A percentile compares a stretch with the other conserved stretches of the same genome.
These are phyloP conservation scores for Drosophila pandora DNA, from an alignment of 1,140 invertebrate species.

Conservation along the genomic window DNA sequence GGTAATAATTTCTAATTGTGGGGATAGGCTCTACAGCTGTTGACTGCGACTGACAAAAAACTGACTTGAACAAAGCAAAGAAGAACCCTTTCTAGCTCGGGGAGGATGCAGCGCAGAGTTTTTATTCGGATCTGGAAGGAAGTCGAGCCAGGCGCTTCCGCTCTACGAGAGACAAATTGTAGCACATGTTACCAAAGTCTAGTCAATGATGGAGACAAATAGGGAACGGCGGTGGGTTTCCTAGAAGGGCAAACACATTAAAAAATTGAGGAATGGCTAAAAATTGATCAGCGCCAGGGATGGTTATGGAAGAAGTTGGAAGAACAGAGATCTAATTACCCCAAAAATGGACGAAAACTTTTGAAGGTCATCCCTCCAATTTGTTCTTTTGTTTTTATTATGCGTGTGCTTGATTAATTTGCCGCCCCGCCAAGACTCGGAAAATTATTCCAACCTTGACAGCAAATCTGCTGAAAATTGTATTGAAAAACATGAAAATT, in stretches of 20 bases:
- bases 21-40: constrained; percentile 50
- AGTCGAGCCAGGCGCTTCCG: constrained; percentile 46
- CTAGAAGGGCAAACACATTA: constrained; percentile 9
- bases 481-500: constrained; percentile 66
- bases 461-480: constrained; percentile 56
- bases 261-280: background rate
- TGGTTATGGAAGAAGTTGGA: too few species aligned
- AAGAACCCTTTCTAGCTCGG: constrained; percentile 14
- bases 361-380: constrained; percentile 40
- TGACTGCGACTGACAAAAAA: constrained; percentile 4
- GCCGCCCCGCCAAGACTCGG: constrained; percentile 48
- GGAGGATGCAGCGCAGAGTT: constrained; percentile 65
- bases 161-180: constrained; percentile 34
- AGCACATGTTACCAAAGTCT: constrained; percentile 39
- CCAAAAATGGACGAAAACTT: background rate
- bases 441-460: constrained; percentile 65
- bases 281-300: too few species aligned
- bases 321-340: too few species aligned
- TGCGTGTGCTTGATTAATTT: constrained; percentile 56
- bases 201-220: constrained; percentile 19
- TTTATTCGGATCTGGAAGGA: constrained; percentile 59
- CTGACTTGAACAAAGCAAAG: too few species aligned
- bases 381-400: constrained; percentile 52
- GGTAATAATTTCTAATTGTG: constrained; percentile 80
- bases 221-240: constrained; percentile 12